Base-by-base conservation (phyloP, 1,140 invertebrate genomes). In the Temnothorax longispinosus region DNA sequence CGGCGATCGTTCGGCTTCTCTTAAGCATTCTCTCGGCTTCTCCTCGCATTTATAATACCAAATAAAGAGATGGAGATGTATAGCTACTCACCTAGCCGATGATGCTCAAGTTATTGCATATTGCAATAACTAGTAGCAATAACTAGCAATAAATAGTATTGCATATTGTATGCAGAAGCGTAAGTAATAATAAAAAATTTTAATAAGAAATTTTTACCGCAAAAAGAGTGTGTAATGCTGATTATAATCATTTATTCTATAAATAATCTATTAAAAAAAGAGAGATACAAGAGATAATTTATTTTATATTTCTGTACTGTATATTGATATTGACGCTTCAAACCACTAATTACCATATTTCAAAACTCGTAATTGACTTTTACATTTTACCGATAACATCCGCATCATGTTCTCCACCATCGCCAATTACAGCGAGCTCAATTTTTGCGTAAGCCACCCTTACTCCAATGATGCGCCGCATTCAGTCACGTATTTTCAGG, bases 61-160 rank as follows among this genome's bases (percentile, higher is more conserved):
- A 88, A 88, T 81, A 81, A 80, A 88, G 44, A 47, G 67, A 72
- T 41, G 21, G 35, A 87, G 27, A 71, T 21, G 56, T 74, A 32
- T 52, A 15, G 54, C 27, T 11, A 67, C 71, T 69, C 41, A 38
- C 54, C 44, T 27, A n/a, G 6, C 44, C 27, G 62, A 11, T 58
- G 35, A 52, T 38, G 62, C 58, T 74, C 18, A 1, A 10, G n/a
- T 21, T 56, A 27, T 32, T 27, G 13, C 58, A 76, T 32, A 21
- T 21, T 21, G 21, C 21, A n/a, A n/a, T n/a, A n/a, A n/a, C n/a
- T n/a, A n/a, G n/a, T n/a, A n/a, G n/a, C n/a, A n/a, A n/a, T n/a
- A n/a, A n/a, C n/a, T n/a, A n/a, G n/a, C n/a, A n/a, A n/a, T n/a
- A n/a, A n/a, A n/a, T n/a, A n/a, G n/a, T 56, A 27, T 32, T 27